These are phyloP conservation scores for Heterohyrax brucei DNA, from an alignment of 2,797 vertebrate genomes.

Conservation along the genomic window DNA sequence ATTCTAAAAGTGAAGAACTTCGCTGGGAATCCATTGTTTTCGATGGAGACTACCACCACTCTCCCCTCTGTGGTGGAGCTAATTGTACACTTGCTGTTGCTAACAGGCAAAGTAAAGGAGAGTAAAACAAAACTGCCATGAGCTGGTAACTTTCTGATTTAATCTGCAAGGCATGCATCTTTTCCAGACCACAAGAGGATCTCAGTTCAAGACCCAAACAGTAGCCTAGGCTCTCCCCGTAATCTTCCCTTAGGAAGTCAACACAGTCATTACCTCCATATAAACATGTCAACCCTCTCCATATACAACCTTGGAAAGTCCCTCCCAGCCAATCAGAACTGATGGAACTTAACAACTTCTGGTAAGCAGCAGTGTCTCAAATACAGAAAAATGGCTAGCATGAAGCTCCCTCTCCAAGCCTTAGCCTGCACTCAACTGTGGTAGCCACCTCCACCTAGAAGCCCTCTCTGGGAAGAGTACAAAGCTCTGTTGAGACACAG, in stretches of 20 bases:
- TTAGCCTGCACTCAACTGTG: neutral
- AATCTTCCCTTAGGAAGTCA: conserved; percentile 58
- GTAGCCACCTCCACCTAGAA: neutral
- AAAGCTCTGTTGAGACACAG: neutral
- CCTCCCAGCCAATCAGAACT: neutral
- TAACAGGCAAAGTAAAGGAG: neutral
- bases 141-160: neutral
- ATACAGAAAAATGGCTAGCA: conserved; percentile 1
- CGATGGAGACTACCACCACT: neutral
- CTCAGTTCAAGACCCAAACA: conserved; percentile 45
- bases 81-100: neutral
- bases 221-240: conserved; percentile 25
- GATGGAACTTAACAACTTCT: conserved; percentile 18
- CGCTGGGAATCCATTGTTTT: neutral
- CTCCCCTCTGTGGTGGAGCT: neutral
- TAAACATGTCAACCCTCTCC: conserved; percentile 51
- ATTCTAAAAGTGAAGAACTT: conserved; percentile 18
- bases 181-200: neutral
- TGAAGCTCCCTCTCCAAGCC: neutral
- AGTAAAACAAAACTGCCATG: neutral
- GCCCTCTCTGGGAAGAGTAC: neutral
- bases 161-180: neutral
- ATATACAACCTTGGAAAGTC: conserved; percentile 7
- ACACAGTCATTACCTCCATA: conserved; percentile 34
- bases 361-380: neutral